These are phyloP conservation scores for Myathropa florea DNA, from an alignment of 2,888 invertebrate genomes.

Conservation along the genomic window DNA sequence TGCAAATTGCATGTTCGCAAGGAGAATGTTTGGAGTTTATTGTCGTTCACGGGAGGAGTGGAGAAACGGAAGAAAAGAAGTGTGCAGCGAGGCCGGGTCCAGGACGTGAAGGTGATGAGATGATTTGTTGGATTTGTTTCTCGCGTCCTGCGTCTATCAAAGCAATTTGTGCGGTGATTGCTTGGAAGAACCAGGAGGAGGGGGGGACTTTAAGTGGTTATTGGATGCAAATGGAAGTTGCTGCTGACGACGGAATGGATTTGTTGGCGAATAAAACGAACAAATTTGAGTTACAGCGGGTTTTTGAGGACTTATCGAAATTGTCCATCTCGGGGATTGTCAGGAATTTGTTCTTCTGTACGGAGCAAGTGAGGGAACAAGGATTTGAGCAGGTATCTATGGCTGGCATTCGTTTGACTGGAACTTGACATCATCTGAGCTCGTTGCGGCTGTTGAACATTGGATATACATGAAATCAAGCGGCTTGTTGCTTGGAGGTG, in stretches of 20 bases:
- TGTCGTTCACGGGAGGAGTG: conserved; percentile 8
- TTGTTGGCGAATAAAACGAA: not conserved
- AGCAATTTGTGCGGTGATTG: conserved; percentile 64
- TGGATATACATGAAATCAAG: too few relatives aligned
- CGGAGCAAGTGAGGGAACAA: too few relatives aligned
- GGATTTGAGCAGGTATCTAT: too few relatives aligned
- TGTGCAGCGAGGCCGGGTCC: not conserved
- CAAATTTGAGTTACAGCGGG: not conserved
- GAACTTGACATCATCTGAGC: too few relatives aligned
- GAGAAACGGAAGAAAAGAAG: not conserved
- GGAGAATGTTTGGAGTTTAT: conserved; percentile 36
- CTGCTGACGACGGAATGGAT: not conserved
- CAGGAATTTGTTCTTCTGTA: too few relatives aligned
- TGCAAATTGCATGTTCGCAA: conserved; percentile 58
- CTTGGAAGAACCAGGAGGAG: conserved; percentile 24
- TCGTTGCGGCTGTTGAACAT: too few relatives aligned
- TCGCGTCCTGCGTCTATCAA: conserved; percentile 43
- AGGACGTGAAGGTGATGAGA: conserved; percentile 53
- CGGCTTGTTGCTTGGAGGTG: too few relatives aligned
- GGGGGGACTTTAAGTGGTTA: not conserved
- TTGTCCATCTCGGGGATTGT: not conserved
- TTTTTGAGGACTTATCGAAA: not conserved
- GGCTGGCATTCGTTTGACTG: too few relatives aligned
- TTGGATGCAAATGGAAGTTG: not conserved
- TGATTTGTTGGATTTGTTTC: conserved; percentile 64